phyloP scores from a whole-genome alignment of 2,113 vertebrate genomes.

The Megaceryle torquata region DNA sequence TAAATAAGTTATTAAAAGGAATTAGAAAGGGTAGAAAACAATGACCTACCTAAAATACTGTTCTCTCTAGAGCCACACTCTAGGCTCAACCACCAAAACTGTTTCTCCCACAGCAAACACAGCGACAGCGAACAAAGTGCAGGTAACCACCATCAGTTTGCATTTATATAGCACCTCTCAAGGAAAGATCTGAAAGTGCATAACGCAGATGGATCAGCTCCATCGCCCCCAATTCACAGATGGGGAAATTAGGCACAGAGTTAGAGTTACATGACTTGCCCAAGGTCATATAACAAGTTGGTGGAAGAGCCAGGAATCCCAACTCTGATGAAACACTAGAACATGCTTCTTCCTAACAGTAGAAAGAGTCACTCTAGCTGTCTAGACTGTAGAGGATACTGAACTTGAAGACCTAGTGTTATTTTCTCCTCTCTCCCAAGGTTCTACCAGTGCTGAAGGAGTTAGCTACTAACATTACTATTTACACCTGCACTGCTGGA shows the following conservation, averaged over 20 bases:
- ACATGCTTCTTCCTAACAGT: neutral
- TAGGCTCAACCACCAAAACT: slow-evolving; percentile 7
- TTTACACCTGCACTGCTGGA: neutral
- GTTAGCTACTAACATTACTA: neutral
- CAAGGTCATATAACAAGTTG: slow-evolving; percentile 1
- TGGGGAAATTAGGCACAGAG: slow-evolving; percentile 45
- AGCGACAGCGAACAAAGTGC: neutral
- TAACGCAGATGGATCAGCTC: slow-evolving; percentile 29
- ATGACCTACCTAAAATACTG: neutral
- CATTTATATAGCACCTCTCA: slow-evolving; percentile 34
- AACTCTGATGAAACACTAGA: neutral
- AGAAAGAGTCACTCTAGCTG: neutral
- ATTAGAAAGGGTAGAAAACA: slow-evolving; percentile 14
- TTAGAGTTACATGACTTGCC: slow-evolving; percentile 15
- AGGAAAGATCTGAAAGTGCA: slow-evolving; percentile 45
- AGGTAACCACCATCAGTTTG: neutral
- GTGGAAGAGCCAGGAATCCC: slow-evolving; percentile 29
- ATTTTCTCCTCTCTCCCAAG: neutral
- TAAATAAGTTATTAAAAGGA: neutral
- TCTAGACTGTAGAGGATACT: neutral
- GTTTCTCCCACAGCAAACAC: neutral
- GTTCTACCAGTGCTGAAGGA: neutral
- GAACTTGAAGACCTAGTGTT: neutral
- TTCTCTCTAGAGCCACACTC: neutral
- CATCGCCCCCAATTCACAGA: slow-evolving; percentile 11